Evolutionary conservation across 2,113 vertebrate genomes (phyloP).

Genomic region (Pteruthius melanotis): DNA sequence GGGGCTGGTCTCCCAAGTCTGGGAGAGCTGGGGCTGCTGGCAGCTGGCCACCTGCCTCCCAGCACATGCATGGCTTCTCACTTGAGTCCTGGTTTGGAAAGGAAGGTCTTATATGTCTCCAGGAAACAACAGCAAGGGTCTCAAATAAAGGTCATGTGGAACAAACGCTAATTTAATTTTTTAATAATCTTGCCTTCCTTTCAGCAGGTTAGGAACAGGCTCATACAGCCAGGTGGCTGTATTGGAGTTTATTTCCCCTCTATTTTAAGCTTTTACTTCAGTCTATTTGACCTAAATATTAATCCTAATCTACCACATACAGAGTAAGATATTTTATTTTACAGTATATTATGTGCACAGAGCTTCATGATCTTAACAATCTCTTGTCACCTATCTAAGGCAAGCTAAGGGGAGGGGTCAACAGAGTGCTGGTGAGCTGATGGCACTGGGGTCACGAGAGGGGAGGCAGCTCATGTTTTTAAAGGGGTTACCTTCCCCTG

Average conservation of each 20-base stretch:
- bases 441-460: rapidly evolving
- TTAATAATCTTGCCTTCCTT: neutral
- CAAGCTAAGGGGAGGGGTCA: neutral
- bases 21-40: neutral
- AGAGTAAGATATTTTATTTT: neutral
- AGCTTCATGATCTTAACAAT: neutral
- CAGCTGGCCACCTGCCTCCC: neutral
- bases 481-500: rapidly evolving
- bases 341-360: neutral
- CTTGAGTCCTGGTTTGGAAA: neutral
- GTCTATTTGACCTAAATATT: neutral
- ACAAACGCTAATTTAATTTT: neutral
- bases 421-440: rapidly evolving
- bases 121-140: neutral
- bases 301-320: neutral
- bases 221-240: neutral
- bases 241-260: neutral
- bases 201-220: neutral
- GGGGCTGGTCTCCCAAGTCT: neutral
- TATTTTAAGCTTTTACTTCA: neutral
- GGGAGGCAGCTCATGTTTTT: neutral
- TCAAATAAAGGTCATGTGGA: neutral
- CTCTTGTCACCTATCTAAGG: neutral
- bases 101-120: neutral
- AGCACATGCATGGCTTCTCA: neutral